phyloP scores from a whole-genome alignment of 1,140 invertebrate species.

The Cephus cinctus region DNA sequence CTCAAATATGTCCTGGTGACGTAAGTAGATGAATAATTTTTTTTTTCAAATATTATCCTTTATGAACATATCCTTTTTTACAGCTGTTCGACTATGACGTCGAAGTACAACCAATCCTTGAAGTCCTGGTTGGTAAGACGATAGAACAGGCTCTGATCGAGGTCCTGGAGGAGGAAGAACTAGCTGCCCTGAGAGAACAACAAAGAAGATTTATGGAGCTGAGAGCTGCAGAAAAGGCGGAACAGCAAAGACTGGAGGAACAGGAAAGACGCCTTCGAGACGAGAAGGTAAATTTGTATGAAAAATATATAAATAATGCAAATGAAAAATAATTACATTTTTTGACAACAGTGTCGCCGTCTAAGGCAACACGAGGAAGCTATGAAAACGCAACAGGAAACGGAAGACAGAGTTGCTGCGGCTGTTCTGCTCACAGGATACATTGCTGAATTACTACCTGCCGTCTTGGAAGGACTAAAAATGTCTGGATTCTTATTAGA shows the following conservation, averaged over 20 bases:
- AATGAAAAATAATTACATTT: background rate
- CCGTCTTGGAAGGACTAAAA: conserved; percentile 75
- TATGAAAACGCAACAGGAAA: conserved; percentile 63
- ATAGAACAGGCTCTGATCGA: conserved; percentile 85
- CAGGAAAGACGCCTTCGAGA: conserved; percentile 66
- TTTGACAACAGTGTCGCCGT: conserved; percentile 52
- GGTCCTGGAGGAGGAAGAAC: conserved; percentile 76
- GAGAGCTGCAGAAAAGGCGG: conserved; percentile 76
- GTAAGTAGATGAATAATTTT: conserved; percentile 55
- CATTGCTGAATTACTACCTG: conserved; percentile 79
- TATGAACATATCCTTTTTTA: conserved; percentile 14
- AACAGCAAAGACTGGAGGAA: conserved; percentile 71
- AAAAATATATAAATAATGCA: background rate
- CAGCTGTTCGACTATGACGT: conserved; percentile 86
- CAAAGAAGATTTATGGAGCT: conserved; percentile 77
- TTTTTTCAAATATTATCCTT: conserved; percentile 2
- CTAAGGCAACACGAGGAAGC: conserved; percentile 61
- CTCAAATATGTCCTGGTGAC: conserved; percentile 86
- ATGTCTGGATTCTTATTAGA: conserved; percentile 75
- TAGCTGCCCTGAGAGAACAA: conserved; percentile 70
- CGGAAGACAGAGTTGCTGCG: conserved; percentile 77
- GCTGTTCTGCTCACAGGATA: conserved; percentile 80
- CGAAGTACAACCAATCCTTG: conserved; percentile 84
- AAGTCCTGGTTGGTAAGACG: conserved; percentile 84
- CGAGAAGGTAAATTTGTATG: conserved; percentile 54